A percentile compares a stretch with the other conserved stretches of the same genome.
These are phyloP conservation scores for Phocoena phocoena DNA, from an alignment of 2,113 vertebrate genomes.

Conservation along the genomic window DNA sequence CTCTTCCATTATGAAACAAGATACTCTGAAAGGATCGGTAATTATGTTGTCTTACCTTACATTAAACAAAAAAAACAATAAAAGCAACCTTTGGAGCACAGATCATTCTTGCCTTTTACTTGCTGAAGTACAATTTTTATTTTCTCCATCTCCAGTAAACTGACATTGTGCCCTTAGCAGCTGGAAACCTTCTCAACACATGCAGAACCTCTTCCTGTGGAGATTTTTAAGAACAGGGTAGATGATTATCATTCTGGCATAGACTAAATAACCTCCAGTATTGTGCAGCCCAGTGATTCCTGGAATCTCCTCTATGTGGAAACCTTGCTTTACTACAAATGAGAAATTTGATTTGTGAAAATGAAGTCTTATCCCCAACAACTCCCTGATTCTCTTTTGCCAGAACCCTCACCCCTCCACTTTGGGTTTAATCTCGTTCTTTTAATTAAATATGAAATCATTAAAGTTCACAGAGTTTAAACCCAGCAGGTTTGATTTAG, in stretches of 20 bases:
- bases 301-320: background rate
- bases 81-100: background rate
- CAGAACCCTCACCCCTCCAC: background rate
- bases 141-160: conserved; percentile 28
- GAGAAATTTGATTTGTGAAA: conserved; percentile 47
- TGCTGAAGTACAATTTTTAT: background rate
- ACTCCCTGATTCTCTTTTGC: background rate
- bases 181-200: conserved; percentile 24
- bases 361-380: conserved; percentile 50
- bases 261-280: background rate
- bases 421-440: conserved; percentile 57
- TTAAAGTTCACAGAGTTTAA: conserved; percentile 80
- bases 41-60: conserved; percentile 36
- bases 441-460: conserved; percentile 80
- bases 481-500: conserved; percentile 74
- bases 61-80: background rate
- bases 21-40: conserved; percentile 12
- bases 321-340: conserved; percentile 33
- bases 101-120: background rate
- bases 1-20: conserved; percentile 22
- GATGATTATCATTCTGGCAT: background rate
- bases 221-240: background rate
- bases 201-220: background rate
- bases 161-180: background rate
- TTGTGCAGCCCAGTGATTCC: background rate